Evolutionary conservation across 2,113 vertebrate genomes (phyloP).

Genomic region (Notiomystis cincta): DNA sequence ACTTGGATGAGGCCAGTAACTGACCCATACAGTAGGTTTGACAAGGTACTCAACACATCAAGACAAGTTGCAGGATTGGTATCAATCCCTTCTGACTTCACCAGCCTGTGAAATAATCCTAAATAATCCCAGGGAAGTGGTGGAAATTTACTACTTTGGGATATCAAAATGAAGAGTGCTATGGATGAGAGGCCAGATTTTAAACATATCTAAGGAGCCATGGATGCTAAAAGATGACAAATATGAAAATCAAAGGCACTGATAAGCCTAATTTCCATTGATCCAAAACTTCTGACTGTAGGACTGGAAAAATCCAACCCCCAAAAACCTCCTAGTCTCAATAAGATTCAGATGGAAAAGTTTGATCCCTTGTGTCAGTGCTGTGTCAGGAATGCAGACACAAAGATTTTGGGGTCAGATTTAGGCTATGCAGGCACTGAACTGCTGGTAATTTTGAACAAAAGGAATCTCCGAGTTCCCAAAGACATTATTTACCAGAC

Average conservation of each 20-base stretch:
- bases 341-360: background rate
- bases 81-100: background rate
- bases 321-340: background rate
- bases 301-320: background rate
- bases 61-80: background rate
- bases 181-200: background rate
- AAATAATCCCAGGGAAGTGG: background rate
- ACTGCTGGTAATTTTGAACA: background rate
- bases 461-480: background rate
- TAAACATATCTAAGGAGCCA: background rate
- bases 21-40: background rate
- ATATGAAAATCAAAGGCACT: background rate
- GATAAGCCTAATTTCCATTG: background rate
- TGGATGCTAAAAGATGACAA: background rate
- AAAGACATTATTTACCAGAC: background rate
- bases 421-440: background rate
- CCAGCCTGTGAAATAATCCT: background rate
- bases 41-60: background rate
- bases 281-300: background rate
- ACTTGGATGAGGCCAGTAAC: background rate
- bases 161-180: background rate
- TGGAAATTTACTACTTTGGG: background rate
- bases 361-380: background rate
- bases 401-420: background rate
- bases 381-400: background rate